Base-by-base conservation (phyloP, 2,888 invertebrate genomes). In the Drosophila ezoana region DNA sequence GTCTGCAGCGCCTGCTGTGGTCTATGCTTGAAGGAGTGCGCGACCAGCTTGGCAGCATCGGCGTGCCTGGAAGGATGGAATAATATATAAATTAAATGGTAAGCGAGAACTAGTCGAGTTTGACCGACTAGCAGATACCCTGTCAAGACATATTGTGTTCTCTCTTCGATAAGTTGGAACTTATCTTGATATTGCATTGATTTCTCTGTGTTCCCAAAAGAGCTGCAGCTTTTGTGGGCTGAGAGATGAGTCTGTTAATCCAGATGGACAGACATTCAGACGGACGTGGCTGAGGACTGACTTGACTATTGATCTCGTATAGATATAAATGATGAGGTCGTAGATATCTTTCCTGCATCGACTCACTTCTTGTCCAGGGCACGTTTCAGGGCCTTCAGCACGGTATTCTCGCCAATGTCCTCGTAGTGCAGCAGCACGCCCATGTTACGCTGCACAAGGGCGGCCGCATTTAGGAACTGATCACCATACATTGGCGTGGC, bases 401-500 rank as follows among this genome's bases (percentile, higher is more conserved):
- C 91, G 6, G 81, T 93, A 0, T 93, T 92, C 52, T 93, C 93
- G 28, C 92, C 92, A 3, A 95, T 91, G 2, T 93, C 91, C 41
- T 92, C 90, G 73, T 93, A 94, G 45, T 92, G 83, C 49, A 95
- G 72, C 5, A 93, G 88, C 0, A 92, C 87, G 0, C 94, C 95
- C 70, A 94, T 93, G 4, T 95, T 95, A 2, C 93, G 93, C 0
- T 93, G 91, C 6, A 92, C 90, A 1, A 94, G 90, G 0, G 94
- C 93, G 0, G 93, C 94, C 0, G 94, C 92, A 84, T 96, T 96
- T 0, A 92, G 76, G 59, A 92, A 92, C 72, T 95, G 95, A 91
- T 96, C 96, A 3, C 95, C 95, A 80, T 93, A 95, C 91, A 95
- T 94, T 0, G 95, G 95, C 33, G 95, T 93, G 1, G 94, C 92